These are phyloP conservation scores for Rana temporaria DNA, from an alignment of 2,113 vertebrate genomes.

Conservation along the genomic window DNA sequence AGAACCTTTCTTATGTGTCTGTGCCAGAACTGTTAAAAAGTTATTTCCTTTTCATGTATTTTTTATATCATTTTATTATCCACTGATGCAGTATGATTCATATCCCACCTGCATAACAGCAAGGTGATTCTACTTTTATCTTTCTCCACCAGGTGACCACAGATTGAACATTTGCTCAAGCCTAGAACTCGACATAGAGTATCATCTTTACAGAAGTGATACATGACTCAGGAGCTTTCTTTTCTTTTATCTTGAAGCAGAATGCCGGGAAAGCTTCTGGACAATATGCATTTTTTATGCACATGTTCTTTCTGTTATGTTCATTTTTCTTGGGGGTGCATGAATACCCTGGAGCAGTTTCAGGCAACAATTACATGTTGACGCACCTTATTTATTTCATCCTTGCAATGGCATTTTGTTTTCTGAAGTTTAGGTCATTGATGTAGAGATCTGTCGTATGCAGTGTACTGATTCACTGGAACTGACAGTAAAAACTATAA, in stretches of 20 bases:
- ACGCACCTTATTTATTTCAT: conserved; percentile 4
- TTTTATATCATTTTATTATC: conserved; percentile 1
- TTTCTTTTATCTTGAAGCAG: conserved; percentile 33
- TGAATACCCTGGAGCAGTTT: conserved; percentile 11
- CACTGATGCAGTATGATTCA: conserved; percentile 11
- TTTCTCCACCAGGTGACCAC: conserved; percentile 36
- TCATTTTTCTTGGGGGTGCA: background rate
- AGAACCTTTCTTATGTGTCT: no score
- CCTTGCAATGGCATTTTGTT: background rate
- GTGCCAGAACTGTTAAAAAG: background rate
- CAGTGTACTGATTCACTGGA: conserved; percentile 11
- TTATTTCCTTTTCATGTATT: background rate
- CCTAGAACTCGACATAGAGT: conserved; percentile 14
- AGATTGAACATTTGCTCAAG: conserved; percentile 20
- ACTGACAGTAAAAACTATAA: conserved; percentile 11
- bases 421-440: conserved; percentile 30
- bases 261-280: conserved; percentile 24
- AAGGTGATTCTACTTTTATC: conserved; percentile 28
- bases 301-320: conserved; percentile 24
- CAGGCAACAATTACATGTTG: conserved; percentile 24
- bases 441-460: conserved; percentile 24
- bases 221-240: conserved; percentile 14
- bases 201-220: conserved; percentile 36
- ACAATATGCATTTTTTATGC: conserved; percentile 38
- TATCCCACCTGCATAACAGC: background rate